A percentile compares a stretch with the other conserved stretches of the same genome.
phyloP scores from a whole-genome alignment of 2,113 vertebrate species.

The Gallinago media region DNA sequence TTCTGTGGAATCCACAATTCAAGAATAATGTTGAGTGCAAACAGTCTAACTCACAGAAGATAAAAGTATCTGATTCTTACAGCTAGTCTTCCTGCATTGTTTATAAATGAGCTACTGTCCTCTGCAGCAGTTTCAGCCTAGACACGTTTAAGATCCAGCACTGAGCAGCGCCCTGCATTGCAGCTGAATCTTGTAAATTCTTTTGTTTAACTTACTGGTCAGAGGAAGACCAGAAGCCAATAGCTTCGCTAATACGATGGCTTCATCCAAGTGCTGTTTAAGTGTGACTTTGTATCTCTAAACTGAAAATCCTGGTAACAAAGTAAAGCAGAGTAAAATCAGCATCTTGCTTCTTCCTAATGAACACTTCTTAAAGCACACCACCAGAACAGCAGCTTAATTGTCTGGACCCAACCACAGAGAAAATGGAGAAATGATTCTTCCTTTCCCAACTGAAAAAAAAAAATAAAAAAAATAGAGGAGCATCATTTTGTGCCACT shows the following conservation, averaged over 20 bases:
- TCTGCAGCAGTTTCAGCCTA: neutral
- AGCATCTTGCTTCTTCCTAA: neutral
- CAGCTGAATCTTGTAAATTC: neutral
- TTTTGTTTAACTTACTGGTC: neutral
- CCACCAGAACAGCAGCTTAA: neutral
- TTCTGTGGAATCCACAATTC: neutral
- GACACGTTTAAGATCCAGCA: neutral
- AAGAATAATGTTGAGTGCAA: neutral
- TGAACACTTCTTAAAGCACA: neutral
- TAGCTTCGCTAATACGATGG: neutral
- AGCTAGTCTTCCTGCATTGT: neutral
- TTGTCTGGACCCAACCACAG: neutral
- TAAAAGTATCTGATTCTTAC: neutral
- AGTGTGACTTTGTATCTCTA: neutral
- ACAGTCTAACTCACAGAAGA: neutral
- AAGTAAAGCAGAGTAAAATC: neutral
- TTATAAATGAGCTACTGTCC: constrained; percentile 1
- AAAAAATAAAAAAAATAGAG: neutral
- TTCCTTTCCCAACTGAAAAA: neutral
- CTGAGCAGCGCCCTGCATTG: neutral
- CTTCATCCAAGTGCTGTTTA: neutral
- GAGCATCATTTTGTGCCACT: neutral
- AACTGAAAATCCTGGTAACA: neutral
- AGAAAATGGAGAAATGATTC: neutral
- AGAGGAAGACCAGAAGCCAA: neutral